Base-by-base conservation (phyloP, 2,888 invertebrate genomes). In the Acrocyrtus sp. region DNA sequence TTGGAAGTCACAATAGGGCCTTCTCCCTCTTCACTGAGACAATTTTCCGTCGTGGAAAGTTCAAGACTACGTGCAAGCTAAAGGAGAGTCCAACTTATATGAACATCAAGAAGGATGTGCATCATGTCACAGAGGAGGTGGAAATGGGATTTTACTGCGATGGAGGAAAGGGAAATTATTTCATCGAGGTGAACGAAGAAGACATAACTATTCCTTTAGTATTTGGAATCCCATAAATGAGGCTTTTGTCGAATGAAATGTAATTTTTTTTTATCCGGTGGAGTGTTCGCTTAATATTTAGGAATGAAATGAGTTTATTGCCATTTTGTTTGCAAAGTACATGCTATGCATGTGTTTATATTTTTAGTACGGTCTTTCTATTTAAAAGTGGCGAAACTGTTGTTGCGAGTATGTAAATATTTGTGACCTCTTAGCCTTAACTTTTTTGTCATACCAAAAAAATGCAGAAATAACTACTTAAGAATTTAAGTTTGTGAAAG, bases 71-170 rank as follows among this genome's bases (percentile, higher is more conserved):
- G 19, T 24, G 47, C 41, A 76, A 74, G 56, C 63, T 76, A 3
- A 67, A 56, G 17, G 66, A 72, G 21, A 54, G 50, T 15, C 76
- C 76, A 1, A 48, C 66, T 1, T 76, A 70, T 65, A 76, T 76
- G 76, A 72, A 67, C 43, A 76, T 76, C 12, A 67, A 57, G 15
- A 48, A 76, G 3, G 76, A 76, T 15, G 54, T 45, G 6, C 58
- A 41, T 15, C 57, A 21, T 8, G 72, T 45, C 3, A 69, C 70
- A n/a, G 68, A 63, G 22, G 76, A 76, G 39, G 62, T 67, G 1
- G 76, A 76, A 50, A 76, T 76, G 76, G 76, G 76, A 24, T 76
- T 68, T 39, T 74, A 74, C 45, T 76, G 76, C 39, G 53, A 45
- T 22, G 76, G 76, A 15, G 76, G 74, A 2, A 48, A 45, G 12